These are phyloP conservation scores for Pachliopta kotzebuea DNA, from an alignment of 2,888 invertebrate genomes.

Conservation along the genomic window DNA sequence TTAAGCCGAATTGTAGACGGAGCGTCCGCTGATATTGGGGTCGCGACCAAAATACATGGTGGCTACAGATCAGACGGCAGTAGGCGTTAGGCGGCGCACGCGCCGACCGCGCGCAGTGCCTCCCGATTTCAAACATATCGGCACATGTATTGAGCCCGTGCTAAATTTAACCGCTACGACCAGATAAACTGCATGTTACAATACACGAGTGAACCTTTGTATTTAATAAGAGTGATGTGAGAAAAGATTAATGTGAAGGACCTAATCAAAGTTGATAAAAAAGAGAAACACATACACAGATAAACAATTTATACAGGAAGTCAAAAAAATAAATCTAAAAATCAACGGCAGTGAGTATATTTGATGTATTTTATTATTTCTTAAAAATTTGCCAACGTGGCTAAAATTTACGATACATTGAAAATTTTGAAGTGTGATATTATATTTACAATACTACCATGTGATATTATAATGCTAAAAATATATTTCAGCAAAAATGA, in stretches of 20 bases:
- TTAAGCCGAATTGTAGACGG: constrained; percentile 75
- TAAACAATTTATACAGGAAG: constrained; percentile 49
- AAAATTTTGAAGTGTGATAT: constrained; percentile 44
- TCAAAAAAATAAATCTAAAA: constrained; percentile 55
- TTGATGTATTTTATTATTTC: constrained; percentile 60
- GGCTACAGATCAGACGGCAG: constrained; percentile 67
- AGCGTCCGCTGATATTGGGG: constrained; percentile 73
- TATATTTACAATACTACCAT: constrained; percentile 40
- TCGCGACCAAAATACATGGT: constrained; percentile 77
- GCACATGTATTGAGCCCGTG: constrained; percentile 63
- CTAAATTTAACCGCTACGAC: constrained; percentile 77
- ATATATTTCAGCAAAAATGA: constrained; percentile 66
- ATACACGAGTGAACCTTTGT: constrained; percentile 62
- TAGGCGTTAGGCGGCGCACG: constrained; percentile 73
- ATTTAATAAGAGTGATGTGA: constrained; percentile 56
- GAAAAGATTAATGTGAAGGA: constrained; percentile 51
- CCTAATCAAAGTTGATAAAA: constrained; percentile 46
- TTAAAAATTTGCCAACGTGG: constrained; percentile 68
- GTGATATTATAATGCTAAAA: constrained; percentile 2
- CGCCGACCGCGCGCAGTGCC: constrained; percentile 68
- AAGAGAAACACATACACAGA: constrained; percentile 37
- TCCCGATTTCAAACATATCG: constrained; percentile 61
- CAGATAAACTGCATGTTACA: constrained; percentile 70
- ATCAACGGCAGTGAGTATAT: constrained; percentile 67
- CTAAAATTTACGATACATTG: constrained; percentile 45